phyloP scores from a whole-genome alignment of 2,888 invertebrate species.

The Nemapogon koenigi region DNA sequence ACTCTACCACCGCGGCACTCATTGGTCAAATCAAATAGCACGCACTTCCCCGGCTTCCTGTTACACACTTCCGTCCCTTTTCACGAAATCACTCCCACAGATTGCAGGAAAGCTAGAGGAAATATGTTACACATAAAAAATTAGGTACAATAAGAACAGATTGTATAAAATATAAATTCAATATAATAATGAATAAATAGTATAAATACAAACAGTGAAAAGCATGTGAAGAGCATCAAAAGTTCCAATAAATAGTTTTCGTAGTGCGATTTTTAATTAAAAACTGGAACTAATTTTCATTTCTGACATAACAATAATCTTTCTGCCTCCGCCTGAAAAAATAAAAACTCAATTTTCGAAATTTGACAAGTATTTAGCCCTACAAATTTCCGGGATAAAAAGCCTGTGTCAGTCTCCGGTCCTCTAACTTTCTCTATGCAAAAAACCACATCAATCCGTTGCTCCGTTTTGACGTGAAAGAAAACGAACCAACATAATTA shows the following conservation, averaged over 20 bases:
- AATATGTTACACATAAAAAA: background rate
- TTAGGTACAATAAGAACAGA: background rate
- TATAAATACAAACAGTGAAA: background rate
- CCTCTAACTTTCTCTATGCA: no score
- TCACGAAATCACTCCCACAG: no score
- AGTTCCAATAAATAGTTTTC: background rate
- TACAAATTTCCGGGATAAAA: no score
- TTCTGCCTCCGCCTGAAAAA: conserved; percentile 41
- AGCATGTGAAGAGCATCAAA: background rate
- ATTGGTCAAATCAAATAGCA: no score
- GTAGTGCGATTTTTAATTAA: background rate
- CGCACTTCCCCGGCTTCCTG: no score
- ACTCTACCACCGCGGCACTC: no score
- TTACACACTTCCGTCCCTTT: no score
- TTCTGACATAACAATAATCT: conserved; percentile 35
- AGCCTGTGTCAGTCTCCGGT: no score
- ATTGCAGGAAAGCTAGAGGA: no score
- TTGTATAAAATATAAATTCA: background rate
- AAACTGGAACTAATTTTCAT: background rate
- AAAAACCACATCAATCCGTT: no score
- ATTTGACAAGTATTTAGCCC: background rate
- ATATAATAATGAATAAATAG: background rate
- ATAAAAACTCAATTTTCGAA: conserved; percentile 9
- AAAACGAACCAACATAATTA: background rate
- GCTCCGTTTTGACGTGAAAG: no score